These are phyloP conservation scores for Rousettus madagascariensis DNA, from an alignment of 2,797 vertebrate genomes.

Conservation along the genomic window DNA sequence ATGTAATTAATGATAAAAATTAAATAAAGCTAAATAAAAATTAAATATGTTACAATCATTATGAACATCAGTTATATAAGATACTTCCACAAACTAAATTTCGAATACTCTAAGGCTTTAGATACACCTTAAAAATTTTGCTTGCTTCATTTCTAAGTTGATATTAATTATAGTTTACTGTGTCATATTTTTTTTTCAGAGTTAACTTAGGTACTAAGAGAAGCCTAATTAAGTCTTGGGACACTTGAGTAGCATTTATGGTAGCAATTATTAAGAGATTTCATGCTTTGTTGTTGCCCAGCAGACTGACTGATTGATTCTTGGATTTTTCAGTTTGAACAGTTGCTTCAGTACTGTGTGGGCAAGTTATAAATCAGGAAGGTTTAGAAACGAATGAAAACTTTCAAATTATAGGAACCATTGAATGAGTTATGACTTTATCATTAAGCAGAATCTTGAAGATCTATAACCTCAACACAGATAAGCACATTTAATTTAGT, in stretches of 20 bases:
- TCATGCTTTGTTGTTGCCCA: neutral
- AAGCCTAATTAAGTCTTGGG: neutral
- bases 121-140: neutral
- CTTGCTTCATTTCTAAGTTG: neutral
- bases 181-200: neutral
- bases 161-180: neutral
- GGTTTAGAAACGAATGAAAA: neutral
- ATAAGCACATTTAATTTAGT: neutral
- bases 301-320: neutral
- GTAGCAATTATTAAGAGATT: neutral
- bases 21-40: neutral
- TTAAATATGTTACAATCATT: neutral
- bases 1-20: neutral
- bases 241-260: neutral
- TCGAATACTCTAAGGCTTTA: neutral
- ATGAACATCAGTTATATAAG: neutral
- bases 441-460: neutral
- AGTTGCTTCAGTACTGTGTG: neutral
- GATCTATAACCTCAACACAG: neutral
- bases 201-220: neutral
- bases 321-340: neutral
- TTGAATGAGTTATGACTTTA: neutral
- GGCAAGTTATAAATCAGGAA: neutral
- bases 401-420: neutral
- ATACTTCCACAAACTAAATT: neutral